These are phyloP conservation scores for Macrobrachium rosenbergii DNA, from an alignment of 1,140 invertebrate genomes.

Conservation along the genomic window DNA sequence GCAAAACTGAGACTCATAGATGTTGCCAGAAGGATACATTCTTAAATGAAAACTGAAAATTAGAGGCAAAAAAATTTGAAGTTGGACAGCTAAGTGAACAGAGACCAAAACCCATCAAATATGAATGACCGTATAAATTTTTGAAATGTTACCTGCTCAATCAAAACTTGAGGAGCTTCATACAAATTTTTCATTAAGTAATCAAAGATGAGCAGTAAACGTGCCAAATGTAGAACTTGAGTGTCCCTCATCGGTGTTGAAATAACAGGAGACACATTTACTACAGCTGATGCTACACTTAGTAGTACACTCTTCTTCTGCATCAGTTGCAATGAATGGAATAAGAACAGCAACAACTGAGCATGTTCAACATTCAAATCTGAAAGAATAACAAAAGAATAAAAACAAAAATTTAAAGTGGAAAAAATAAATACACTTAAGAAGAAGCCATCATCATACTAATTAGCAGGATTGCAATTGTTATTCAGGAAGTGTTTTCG, in stretches of 20 bases:
- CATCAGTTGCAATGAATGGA: constrained; percentile 94
- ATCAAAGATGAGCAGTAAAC: constrained; percentile 91
- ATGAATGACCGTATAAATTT: neutral
- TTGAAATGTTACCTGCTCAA: constrained; percentile 72
- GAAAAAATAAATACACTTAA: constrained; percentile 70
- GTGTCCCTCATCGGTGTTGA: constrained; percentile 66
- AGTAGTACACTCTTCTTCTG: constrained; percentile 94
- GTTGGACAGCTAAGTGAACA: no score
- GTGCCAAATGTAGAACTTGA: constrained; percentile 82
- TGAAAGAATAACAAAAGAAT: constrained; percentile 70
- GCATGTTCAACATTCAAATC: constrained; percentile 97
- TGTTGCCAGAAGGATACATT: no score
- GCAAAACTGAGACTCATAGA: no score
- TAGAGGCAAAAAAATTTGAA: no score
- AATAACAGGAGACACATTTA: constrained; percentile 64
- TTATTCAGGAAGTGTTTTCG: no score
- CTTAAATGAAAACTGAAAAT: no score
- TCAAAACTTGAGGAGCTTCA: constrained; percentile 76
- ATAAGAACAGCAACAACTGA: constrained; percentile 91
- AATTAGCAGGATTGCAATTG: no score
- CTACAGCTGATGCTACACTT: constrained; percentile 62
- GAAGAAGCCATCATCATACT: constrained; percentile 67
- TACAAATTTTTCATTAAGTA: constrained; percentile 96
- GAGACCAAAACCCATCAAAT: neutral
- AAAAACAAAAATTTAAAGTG: constrained; percentile 68